These are phyloP conservation scores for Madoqua kirkii DNA, from an alignment of 2,113 vertebrate genomes.

Conservation along the genomic window DNA sequence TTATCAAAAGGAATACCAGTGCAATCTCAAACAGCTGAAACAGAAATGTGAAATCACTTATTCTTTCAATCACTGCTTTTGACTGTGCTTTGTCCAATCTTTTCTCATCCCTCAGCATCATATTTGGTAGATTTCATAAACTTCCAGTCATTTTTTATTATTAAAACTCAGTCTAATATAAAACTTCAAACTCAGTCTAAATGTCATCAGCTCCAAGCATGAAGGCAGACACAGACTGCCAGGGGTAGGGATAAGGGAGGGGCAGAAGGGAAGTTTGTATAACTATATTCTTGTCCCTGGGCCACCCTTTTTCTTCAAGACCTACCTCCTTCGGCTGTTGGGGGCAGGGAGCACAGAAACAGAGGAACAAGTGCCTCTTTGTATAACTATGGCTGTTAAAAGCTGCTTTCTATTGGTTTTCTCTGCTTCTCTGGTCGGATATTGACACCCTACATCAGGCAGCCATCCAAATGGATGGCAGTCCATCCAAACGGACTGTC, in stretches of 20 bases:
- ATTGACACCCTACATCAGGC: too few species aligned
- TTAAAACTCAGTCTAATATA: neutral
- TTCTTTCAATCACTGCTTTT: neutral
- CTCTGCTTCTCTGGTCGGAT: neutral
- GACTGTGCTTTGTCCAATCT: neutral
- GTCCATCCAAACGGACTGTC: too few species aligned
- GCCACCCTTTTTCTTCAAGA: neutral
- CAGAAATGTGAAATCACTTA: neutral
- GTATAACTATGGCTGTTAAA: neutral
- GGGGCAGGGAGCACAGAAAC: neutral
- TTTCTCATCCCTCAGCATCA: neutral
- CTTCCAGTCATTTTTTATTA: neutral
- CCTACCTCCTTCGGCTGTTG: neutral
- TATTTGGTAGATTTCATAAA: neutral
- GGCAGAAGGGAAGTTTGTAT: rapidly evolving
- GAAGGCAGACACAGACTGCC: neutral
- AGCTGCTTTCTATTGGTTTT: neutral
- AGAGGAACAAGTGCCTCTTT: neutral
- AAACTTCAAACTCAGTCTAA: neutral
- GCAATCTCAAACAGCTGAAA: neutral
- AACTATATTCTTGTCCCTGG: neutral
- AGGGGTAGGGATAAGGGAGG: rapidly evolving
- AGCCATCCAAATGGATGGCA: neutral
- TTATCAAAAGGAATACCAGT: constrained; percentile 19
- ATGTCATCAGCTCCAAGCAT: neutral